phyloP scores from a whole-genome alignment of 2,797 vertebrate species.

The Cirrhinus molitorella region DNA sequence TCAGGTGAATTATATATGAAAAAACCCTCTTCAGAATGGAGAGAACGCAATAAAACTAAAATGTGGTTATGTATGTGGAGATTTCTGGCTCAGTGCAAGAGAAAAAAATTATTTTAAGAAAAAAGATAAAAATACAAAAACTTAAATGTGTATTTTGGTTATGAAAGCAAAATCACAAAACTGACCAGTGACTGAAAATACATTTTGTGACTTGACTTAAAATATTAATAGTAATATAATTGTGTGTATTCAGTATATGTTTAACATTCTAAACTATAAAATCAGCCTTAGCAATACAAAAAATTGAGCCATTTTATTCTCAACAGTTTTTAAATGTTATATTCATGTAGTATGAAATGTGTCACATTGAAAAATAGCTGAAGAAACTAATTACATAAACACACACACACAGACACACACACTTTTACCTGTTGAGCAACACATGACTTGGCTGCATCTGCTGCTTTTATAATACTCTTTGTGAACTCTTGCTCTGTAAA shows the following conservation, averaged over 20 bases:
- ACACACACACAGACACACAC: background rate
- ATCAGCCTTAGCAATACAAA: background rate
- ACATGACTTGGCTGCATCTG: slow-evolving; percentile 81
- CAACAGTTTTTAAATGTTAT: no score
- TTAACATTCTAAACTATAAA: background rate
- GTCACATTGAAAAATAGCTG: background rate
- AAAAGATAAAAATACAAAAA: background rate
- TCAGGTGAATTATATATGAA: no score
- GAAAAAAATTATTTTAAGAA: no score
- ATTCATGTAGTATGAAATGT: no score
- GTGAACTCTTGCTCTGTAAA: slow-evolving; percentile 89
- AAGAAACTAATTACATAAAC: background rate
- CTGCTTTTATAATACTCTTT: slow-evolving; percentile 86
- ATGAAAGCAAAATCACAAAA: background rate
- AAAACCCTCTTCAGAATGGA: no score
- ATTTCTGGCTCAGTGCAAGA: no score
- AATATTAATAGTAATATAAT: background rate
- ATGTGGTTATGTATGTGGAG: no score
- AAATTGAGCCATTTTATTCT: background rate
- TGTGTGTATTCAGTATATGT: background rate
- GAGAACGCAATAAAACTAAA: no score
- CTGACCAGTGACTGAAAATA: background rate
- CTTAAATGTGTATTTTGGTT: background rate
- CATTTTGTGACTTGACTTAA: no score
- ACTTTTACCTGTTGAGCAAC: slow-evolving; percentile 86